These are phyloP conservation scores for Amblyjoppa proteus DNA, from an alignment of 2,888 invertebrate species.

Conservation along the genomic window DNA sequence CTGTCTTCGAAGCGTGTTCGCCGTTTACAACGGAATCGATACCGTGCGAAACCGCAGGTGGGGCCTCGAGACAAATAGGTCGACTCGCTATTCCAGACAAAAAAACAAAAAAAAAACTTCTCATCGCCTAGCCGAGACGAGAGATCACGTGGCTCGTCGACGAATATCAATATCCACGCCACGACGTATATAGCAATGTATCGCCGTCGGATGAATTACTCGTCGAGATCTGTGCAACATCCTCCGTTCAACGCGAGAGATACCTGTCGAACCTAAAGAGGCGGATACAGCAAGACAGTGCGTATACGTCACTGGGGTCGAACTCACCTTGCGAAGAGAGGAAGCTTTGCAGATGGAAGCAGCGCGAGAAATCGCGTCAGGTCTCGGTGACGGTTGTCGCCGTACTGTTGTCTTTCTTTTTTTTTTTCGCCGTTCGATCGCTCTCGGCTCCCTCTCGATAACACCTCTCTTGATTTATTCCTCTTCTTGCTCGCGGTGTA, in stretches of 20 bases:
- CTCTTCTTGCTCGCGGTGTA: background rate
- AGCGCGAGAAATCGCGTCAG: constrained; percentile 13
- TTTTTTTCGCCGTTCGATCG: constrained; percentile 9
- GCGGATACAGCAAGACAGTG: background rate
- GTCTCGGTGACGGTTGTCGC: background rate
- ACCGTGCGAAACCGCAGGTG: constrained; percentile 72
- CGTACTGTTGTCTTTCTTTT: background rate
- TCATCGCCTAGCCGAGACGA: background rate
- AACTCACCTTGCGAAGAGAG: constrained; percentile 30
- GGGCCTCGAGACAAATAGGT: constrained; percentile 63
- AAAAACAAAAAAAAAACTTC: background rate
- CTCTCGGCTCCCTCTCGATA: background rate
- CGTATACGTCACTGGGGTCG: constrained; percentile 1
- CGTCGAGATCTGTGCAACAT: background rate
- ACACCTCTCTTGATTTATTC: background rate
- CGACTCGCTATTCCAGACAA: constrained; percentile 32
- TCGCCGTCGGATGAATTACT: background rate
- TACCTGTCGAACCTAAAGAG: too few species aligned
- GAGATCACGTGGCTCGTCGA: background rate
- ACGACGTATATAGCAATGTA: background rate
- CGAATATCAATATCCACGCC: background rate
- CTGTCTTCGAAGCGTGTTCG: constrained; percentile 63
- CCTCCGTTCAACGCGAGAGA: too few species aligned
- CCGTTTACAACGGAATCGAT: constrained; percentile 77
- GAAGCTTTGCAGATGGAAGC: constrained; percentile 21